Evolutionary conservation across 2,888 invertebrate species (phyloP).

Genomic region (Pollenia amentaria): DNA sequence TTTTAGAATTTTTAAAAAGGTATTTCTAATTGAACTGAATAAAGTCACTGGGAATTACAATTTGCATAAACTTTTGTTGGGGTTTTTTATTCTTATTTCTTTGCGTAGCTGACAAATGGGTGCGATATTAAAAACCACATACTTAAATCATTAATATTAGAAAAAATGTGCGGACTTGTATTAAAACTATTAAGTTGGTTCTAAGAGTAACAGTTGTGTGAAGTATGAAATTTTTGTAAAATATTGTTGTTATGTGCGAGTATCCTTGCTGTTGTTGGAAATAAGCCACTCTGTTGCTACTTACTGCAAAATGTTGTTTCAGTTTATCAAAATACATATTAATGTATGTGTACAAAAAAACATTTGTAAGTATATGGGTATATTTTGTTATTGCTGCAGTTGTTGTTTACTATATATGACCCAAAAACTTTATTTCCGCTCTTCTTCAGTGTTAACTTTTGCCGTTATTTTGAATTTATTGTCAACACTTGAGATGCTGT

Average conservation of each 20-base stretch:
- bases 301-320: not conserved
- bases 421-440: constrained; percentile 27
- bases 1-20: no score
- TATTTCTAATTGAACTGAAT: no score
- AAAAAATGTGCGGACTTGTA: no score
- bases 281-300: not conserved
- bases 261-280: not conserved
- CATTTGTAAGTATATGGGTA: not conserved
- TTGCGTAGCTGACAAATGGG: no score
- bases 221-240: not conserved
- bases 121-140: no score
- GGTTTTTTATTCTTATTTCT: no score
- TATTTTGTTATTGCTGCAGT: not conserved
- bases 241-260: not conserved
- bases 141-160: no score
- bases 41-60: no score
- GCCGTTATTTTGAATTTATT: constrained; percentile 76
- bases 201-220: not conserved
- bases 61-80: no score
- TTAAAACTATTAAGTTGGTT: not conserved
- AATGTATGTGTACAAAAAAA: not conserved
- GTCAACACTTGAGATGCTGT: constrained; percentile 77
- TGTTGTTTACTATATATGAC: constrained; percentile 35
- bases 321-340: not conserved
- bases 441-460: constrained; percentile 47